These are phyloP conservation scores for Elephas maximus DNA, from an alignment of 2,113 vertebrate genomes.

Conservation along the genomic window DNA sequence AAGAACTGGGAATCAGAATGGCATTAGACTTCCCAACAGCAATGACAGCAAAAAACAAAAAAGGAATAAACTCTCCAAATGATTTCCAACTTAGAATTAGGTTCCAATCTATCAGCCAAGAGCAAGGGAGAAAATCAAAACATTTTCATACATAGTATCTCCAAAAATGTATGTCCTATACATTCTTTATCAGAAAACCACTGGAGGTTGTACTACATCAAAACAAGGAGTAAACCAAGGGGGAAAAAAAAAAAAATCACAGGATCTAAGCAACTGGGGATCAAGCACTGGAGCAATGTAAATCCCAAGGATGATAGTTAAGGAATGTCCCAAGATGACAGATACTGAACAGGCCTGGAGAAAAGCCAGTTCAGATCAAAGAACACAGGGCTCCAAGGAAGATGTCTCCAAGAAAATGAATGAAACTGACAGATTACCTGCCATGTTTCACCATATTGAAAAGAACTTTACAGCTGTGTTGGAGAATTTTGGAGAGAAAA, in stretches of 20 bases:
- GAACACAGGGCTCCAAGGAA: background rate
- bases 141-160: background rate
- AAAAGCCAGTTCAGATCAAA: background rate
- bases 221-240: background rate
- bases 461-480: background rate
- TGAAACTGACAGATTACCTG: background rate
- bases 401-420: background rate
- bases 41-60: background rate
- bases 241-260: background rate
- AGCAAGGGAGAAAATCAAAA: background rate
- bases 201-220: background rate
- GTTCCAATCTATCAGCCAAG: background rate
- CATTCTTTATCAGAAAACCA: background rate
- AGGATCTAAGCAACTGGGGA: background rate
- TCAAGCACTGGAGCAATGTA: background rate
- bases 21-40: background rate
- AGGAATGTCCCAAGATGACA: background rate
- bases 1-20: background rate
- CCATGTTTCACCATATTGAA: background rate
- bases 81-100: background rate
- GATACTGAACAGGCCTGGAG: background rate
- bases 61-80: background rate
- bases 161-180: background rate
- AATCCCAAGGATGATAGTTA: background rate
- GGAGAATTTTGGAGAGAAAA: background rate